Evolutionary conservation across 2,888 invertebrate genomes (phyloP).

Genomic region (Muschampia plurimacula): DNA sequence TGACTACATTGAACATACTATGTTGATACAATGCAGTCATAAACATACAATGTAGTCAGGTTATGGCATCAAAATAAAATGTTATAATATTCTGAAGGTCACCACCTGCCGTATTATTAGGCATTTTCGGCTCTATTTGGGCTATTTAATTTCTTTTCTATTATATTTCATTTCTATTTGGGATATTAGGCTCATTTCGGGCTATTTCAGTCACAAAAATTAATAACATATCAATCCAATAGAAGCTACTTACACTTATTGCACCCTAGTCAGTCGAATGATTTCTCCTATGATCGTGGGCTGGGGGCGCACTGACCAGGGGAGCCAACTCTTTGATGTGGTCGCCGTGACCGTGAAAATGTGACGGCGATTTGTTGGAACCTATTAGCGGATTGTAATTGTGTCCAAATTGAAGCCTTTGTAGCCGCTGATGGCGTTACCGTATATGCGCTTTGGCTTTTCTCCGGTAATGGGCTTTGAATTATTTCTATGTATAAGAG

Average conservation of each 20-base stretch:
- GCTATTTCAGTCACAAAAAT: too few relatives aligned
- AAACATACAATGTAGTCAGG: too few relatives aligned
- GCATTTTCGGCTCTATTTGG: too few relatives aligned
- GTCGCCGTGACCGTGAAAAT: constrained; percentile 80
- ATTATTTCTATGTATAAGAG: not conserved
- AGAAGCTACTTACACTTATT: not conserved
- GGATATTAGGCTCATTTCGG: too few relatives aligned
- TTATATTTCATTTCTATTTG: too few relatives aligned
- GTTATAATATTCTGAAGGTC: too few relatives aligned
- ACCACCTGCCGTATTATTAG: too few relatives aligned
- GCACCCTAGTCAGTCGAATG: constrained; percentile 50
- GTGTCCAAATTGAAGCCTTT: constrained; percentile 60
- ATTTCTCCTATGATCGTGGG: constrained; percentile 48
- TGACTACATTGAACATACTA: too few relatives aligned
- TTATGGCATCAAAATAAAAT: too few relatives aligned
- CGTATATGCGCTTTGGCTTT: not conserved
- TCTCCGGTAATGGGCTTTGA: constrained; percentile 10
- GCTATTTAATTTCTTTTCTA: too few relatives aligned
- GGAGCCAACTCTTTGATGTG: constrained; percentile 82
- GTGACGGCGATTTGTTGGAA: constrained; percentile 73
- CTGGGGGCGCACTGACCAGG: constrained; percentile 50
- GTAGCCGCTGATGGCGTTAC: constrained; percentile 43
- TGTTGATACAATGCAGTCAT: too few relatives aligned
- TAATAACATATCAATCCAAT: not conserved
- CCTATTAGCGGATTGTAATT: constrained; percentile 71